Evolutionary conservation across 92 coral and sea anemone species (phyloP).

Genomic region (Desmophyllum pertusum): DNA sequence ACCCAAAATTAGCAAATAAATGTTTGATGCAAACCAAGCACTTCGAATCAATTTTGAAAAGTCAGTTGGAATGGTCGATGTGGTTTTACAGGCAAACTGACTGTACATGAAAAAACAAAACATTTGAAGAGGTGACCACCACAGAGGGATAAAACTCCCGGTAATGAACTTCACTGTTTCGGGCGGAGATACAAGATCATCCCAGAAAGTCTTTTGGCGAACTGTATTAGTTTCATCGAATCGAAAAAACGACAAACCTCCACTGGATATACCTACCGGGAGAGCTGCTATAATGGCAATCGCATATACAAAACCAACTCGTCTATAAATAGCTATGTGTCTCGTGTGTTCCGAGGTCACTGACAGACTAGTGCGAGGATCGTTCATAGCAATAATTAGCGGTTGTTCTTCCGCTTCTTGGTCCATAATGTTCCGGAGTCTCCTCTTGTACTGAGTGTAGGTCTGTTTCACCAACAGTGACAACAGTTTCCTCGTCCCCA

Average conservation of each 20-base stretch:
- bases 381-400: neutral
- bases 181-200: neutral
- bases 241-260: constrained; percentile 45
- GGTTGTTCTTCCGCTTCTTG: constrained; percentile 2
- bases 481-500: neutral
- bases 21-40: constrained; percentile 42
- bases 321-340: neutral
- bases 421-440: neutral
- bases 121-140: constrained; percentile 23
- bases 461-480: neutral
- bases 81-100: neutral
- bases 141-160: neutral
- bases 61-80: constrained; percentile 27
- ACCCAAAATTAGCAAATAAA: constrained; percentile 26
- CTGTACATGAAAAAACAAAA: constrained; percentile 16
- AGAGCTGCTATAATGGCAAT: constrained; percentile 4
- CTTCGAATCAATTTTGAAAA: constrained; percentile 41
- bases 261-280: constrained; percentile 42
- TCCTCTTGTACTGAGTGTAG: too few relatives aligned
- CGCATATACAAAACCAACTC: neutral
- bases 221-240: constrained; percentile 26
- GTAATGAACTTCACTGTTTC: too few relatives aligned
- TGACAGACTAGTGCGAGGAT: neutral
- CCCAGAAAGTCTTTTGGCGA: neutral
- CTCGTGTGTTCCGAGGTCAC: neutral